Evolutionary conservation across 2,113 vertebrate genomes (phyloP), one percentile per base, ranked within the genome.

Genomic region (Ifrita kowaldi): DNA sequence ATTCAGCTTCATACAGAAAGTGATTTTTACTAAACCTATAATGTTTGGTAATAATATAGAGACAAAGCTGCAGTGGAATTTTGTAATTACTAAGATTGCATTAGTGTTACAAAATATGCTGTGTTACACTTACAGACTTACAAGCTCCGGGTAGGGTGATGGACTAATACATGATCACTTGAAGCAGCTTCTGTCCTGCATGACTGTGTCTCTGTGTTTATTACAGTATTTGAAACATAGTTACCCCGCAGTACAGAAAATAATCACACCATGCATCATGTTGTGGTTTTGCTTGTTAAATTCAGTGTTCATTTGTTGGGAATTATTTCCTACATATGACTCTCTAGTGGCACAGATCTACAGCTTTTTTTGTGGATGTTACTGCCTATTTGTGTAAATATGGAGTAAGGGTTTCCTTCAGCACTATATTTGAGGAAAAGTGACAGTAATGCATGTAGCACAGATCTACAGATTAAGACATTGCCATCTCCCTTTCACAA

Each of bases 81-180:
- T 93, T 67, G 75, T 88, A 96, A 95, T 86, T 79, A 12, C 57
- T 55, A 90, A 59, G 87, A 78, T 95, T 96, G 82, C 93, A 22
- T 63, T 57, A 49, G 52, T 84, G 47, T 96, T 97, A 86, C 95
- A 86, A 95, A 94, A 97, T 22, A 16, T 2, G 24, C 50, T 67
- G 64, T 49, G 22, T 90, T 91, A 74, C 50, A 3, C 57, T 52
- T 82, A 68, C 26, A 67, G 75, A n/a, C 71, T 80, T 74, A 62
- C n/a, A 83, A 63, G 55, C n/a, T 77, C 39, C 33, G 67, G 32
- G 47, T 19, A 46, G 41, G 39, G 41, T 76, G 82, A 57, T 80
- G 75, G 68, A 46, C 78, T 64, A 88, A 89, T 42, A 75, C 39
- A 13, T 6, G 28, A 63, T 41, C 64, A 56, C 49, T 59, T 22